These are phyloP conservation scores for Heteromormyrus szaboi DNA, from an alignment of 2,797 vertebrate species.

Conservation along the genomic window DNA sequence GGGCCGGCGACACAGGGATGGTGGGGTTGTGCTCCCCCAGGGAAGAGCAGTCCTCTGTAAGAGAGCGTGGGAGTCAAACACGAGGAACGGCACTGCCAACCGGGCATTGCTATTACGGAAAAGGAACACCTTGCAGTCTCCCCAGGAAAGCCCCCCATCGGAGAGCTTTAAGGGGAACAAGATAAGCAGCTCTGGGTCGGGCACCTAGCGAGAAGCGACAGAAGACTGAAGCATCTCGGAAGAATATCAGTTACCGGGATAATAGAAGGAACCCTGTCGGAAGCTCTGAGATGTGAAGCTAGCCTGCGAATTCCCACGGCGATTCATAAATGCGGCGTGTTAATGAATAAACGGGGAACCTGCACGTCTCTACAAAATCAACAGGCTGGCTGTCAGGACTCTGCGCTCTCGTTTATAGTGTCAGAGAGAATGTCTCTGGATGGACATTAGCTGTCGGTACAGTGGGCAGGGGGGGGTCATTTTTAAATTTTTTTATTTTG, in stretches of 20 bases:
- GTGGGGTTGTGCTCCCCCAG: slow-evolving; percentile 81
- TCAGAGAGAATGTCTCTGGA: neutral
- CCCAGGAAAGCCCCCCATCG: neutral
- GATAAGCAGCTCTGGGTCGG: neutral
- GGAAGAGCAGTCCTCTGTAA: slow-evolving; percentile 69
- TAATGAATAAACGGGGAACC: neutral
- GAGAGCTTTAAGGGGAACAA: neutral
- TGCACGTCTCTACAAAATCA: neutral
- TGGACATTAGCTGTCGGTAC: neutral
- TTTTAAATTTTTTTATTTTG: neutral
- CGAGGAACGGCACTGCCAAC: neutral
- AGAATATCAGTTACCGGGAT: neutral
- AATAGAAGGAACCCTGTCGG: neutral
- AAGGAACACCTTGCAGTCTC: neutral
- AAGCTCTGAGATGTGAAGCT: too few relatives aligned
- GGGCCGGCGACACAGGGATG: slow-evolving; percentile 75
- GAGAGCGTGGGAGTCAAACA: slow-evolving; percentile 22
- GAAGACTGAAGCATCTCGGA: neutral
- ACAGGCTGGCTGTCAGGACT: neutral
- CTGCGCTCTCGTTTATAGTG: neutral
- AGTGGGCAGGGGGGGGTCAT: neutral
- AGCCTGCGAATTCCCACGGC: too few relatives aligned
- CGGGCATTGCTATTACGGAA: neutral
- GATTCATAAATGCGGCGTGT: neutral
- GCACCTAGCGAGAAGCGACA: neutral